Evolutionary conservation across 1,140 invertebrate genomes (phyloP), one percentile per base, ranked within the genome.

Genomic region (Thaumatotibia leucotreta): DNA sequence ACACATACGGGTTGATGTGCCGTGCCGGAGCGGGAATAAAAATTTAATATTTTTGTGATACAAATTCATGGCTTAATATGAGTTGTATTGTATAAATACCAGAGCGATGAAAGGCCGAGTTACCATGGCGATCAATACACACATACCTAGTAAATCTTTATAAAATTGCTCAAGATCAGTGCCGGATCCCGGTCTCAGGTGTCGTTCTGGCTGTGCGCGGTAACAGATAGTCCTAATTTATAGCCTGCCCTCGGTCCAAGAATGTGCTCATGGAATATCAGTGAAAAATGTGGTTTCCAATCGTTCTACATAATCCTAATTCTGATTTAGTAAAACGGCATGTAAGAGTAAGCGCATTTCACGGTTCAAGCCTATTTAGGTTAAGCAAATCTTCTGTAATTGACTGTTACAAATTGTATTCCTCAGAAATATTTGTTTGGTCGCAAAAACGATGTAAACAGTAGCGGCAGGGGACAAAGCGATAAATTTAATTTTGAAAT

Each of bases 401-500:
- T 68, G 73, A 72, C 67, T 75, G 64, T 71, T 72, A 75, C 64
- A 77, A 74, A 77, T 77, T 74, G 68, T 67, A 64, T 73, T 75
- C 64, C 72, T 35, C 67, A 66, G 54, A 67, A 68, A 79, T 73
- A 75, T 83, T 79, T 73, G 66, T 75, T 73, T 75, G 20, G 62
- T 50, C 62, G 71, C 63, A 81, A 78, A 83, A 75, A 75, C 23
- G 66, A n/a, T 24, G 68, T 69, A 63, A 67, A 72, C 67, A 64
- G 62, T 63, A 63, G 61, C 62, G 64, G 69, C 70, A 72, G 69
- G 74, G 8, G 11, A 58, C 80, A 82, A 80, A 74, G 75, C 17
- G 76, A 81, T 78, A 85, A 88, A 88, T 88, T 84, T 80, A 85
- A 85, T 85, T 86, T 84, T 86, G 82, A 88, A 86, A 82, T 79